Base-by-base conservation (phyloP, 2,797 vertebrate species). In the Craterocephalus amniculus region DNA sequence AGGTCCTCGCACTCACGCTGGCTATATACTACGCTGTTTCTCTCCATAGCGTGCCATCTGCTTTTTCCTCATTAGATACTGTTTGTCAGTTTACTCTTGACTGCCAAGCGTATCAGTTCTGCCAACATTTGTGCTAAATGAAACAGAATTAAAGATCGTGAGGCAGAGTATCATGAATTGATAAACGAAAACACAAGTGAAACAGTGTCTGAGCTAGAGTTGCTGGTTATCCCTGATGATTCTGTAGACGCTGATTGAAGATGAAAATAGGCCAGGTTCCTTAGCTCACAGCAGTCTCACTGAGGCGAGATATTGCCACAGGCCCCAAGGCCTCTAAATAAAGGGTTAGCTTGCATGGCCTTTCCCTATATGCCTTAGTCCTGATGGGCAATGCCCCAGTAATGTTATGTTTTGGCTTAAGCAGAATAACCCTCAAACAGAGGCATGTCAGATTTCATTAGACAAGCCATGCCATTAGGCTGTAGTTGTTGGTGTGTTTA, bases 391-490 rank as follows among this genome's bases (percentile, higher is more conserved):
- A 77, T 79, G 86, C 84, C 85, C 67, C 85, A 91, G 83, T 89
- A 87, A 88, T 77, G 74, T 82, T 88, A 86, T 65, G 83, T 83
- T 89, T 86, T 90, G 87, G 83, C 84, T 90, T 84, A 80, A 89
- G 85, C 79, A 89, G 86, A 91, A 88, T 83, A 87, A 86, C 91
- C 87, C 63, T 80, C 74, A 85, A 92, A 81, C 54, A 87, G 70
- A 83, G 88, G 83, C 84, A 89, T 88, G 90, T 92, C 91, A 93
- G 67, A 89, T 89, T 90, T 63, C 78, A 94, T 94, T 90, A 93
- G 66, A 76, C 63, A 70, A 74, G 73, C 84, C 66, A 52, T 78
- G 68, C 78, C 65, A 85, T 73, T 71, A 72, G 81, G 84, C 80
- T 36, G 68, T 56, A 58, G 81, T 86, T 76, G 31, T 65, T 56